Conservation (phyloP, 2,113 vertebrate genomes). For the Eurypyga helias region DNA sequence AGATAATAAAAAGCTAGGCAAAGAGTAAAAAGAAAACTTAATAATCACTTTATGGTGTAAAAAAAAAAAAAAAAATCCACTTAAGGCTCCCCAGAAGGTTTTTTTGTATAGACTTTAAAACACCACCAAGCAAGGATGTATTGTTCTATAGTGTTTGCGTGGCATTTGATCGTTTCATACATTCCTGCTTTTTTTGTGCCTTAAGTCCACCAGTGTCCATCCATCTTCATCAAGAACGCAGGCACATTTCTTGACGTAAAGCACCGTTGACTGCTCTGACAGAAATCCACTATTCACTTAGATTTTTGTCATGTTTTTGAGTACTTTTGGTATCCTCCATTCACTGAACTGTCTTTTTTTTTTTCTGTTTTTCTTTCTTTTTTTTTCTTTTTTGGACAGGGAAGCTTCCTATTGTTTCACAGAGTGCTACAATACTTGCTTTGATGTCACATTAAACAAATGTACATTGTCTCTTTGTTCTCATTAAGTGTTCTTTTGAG, state of each 20-base stretch:
- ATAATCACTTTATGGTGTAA: conserved; percentile 84
- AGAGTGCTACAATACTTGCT: conserved; percentile 84
- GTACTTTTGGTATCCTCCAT: conserved; percentile 73
- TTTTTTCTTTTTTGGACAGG: conserved; percentile 70
- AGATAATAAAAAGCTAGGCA: conserved; percentile 80
- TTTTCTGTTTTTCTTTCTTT: conserved; percentile 47
- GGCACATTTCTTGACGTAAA: conserved; percentile 74
- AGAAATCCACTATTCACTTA: conserved; percentile 63
- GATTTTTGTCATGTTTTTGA: conserved; percentile 50
- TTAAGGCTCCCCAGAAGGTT: conserved; percentile 83
- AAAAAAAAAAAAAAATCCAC: conserved; percentile 77
- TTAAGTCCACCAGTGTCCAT: conserved; percentile 53
- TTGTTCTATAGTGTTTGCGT: conserved; percentile 66
- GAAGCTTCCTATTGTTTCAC: conserved; percentile 76
- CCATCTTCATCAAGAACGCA: conserved; percentile 69
- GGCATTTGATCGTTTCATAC: conserved; percentile 71
- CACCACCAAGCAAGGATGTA: conserved; percentile 71
- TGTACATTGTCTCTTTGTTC: conserved; percentile 85
- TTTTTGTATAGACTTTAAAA: conserved; percentile 77
- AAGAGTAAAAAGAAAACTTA: conserved; percentile 82
- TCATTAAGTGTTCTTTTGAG: conserved; percentile 74
- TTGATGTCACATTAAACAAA: conserved; percentile 84
- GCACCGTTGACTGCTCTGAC: conserved; percentile 76
- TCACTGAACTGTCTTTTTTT: conserved; percentile 40
- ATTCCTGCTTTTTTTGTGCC: conserved; percentile 73